Percentiles rank a stretch among this genome's conserved stretches.
Conservation (phyloP, 2,888 invertebrate genomes). For the Pachliopta kotzebuea region DNA sequence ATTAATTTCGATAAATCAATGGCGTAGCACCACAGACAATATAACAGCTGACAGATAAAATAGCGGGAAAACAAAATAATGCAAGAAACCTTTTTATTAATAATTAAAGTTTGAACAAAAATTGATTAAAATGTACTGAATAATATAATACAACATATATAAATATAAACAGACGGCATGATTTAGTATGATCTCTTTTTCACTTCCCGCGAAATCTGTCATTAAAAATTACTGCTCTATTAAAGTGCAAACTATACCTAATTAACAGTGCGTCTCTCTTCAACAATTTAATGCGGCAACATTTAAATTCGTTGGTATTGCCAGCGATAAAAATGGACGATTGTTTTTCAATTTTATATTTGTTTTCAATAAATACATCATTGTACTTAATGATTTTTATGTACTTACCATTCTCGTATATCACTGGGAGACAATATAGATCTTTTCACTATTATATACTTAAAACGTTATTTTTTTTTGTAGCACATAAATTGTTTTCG, state of each 20-base stretch:
- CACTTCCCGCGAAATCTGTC: no score
- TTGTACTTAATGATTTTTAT: no score
- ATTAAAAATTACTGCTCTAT: background rate
- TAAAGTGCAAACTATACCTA: conserved; percentile 34
- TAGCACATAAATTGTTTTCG: no score
- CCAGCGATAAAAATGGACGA: conserved; percentile 20
- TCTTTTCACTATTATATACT: no score
- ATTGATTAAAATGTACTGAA: background rate
- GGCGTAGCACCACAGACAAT: background rate
- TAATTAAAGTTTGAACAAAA: background rate
- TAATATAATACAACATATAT: background rate
- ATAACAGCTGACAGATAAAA: background rate
- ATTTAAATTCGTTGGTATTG: conserved; percentile 14
- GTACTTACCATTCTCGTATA: no score
- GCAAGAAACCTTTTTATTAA: background rate
- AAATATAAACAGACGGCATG: no score
- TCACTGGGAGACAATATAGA: no score
- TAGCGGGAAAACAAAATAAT: background rate
- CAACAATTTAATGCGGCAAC: conserved; percentile 18
- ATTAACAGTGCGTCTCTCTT: conserved; percentile 35
- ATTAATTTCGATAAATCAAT: no score
- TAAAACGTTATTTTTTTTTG: no score
- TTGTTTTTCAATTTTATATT: no score
- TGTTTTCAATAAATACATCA: no score
- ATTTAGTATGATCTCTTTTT: no score